phyloP scores from a whole-genome alignment of 2,797 vertebrate species.

The Clarias platycephalus region DNA sequence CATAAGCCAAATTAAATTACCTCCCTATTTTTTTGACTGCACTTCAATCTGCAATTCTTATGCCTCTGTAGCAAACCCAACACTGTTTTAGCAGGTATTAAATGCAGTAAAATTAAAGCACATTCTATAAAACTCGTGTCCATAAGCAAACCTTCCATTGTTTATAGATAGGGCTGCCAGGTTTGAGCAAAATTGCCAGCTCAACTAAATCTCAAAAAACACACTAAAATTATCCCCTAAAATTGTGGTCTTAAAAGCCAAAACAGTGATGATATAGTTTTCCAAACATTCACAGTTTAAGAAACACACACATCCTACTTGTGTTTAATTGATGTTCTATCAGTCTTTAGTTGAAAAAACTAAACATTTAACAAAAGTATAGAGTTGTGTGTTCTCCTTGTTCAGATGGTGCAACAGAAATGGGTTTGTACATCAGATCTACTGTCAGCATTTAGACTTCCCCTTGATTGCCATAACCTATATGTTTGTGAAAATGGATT shows the following conservation, averaged over 20 bases:
- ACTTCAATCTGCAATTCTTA: background rate
- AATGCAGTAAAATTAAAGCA: background rate
- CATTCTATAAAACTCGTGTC: background rate
- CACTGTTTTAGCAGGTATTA: background rate
- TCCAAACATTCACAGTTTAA: background rate
- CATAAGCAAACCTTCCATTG: background rate
- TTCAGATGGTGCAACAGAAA: background rate
- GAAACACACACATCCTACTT: background rate
- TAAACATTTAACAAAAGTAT: background rate
- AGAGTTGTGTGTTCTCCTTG: background rate
- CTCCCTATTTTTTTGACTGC: background rate
- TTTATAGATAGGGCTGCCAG: background rate
- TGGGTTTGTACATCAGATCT: background rate
- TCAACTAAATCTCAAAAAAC: background rate
- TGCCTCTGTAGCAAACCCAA: background rate
- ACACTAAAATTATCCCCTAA: background rate
- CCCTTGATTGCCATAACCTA: background rate
- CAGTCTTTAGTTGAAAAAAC: background rate
- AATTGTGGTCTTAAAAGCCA: background rate
- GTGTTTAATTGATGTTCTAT: background rate
- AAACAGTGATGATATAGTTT: background rate
- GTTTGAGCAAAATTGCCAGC: background rate
- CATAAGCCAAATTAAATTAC: background rate
- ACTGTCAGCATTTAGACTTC: background rate
- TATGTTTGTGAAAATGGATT: constrained; percentile 1